Percentiles rank a stretch among this genome's conserved stretches.
Conservation (phyloP, 2,113 vertebrate genomes). For the Labeo catla region DNA sequence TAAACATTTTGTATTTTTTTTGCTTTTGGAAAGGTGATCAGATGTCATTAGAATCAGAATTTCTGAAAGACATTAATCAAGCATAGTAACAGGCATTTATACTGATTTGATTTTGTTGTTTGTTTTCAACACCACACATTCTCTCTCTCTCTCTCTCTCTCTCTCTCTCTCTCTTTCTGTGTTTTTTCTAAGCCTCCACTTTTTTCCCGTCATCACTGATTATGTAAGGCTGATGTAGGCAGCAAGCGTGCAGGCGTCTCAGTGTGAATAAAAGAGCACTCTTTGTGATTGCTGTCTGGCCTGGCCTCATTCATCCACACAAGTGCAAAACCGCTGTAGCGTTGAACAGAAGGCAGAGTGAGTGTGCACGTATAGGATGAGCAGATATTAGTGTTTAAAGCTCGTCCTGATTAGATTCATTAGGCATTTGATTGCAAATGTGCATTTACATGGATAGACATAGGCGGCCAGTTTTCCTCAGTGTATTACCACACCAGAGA, state of each 20-base stretch:
- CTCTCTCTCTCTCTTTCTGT: neutral
- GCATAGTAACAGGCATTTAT: neutral
- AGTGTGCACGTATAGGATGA: slow-evolving; percentile 21
- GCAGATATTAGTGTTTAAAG: neutral
- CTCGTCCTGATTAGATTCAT: neutral
- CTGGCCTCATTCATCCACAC: slow-evolving; percentile 62
- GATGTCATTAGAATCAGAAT: too few species aligned
- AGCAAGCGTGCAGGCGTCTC: slow-evolving; percentile 13
- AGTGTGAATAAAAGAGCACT: slow-evolving; percentile 69
- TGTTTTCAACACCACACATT: neutral
- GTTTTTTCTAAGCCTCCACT: slow-evolving; percentile 35
- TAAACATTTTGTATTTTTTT: too few species aligned
- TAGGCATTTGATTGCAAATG: neutral
- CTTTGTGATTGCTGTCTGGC: slow-evolving; percentile 72
- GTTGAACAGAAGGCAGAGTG: slow-evolving; percentile 58
- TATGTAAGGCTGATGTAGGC: slow-evolving; percentile 58
- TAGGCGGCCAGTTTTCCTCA: neutral
- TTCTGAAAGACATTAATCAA: neutral
- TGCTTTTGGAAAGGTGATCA: too few species aligned
- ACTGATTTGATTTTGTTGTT: neutral
- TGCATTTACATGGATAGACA: neutral
- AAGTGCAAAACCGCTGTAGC: slow-evolving; percentile 46
- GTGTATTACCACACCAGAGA: neutral
- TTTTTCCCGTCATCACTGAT: slow-evolving; percentile 48
- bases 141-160: slow-evolving; percentile 37